Evolutionary conservation across 2,797 vertebrate genomes (phyloP), one percentile per base, ranked within the genome.

Genomic region (Apogon talboti): DNA sequence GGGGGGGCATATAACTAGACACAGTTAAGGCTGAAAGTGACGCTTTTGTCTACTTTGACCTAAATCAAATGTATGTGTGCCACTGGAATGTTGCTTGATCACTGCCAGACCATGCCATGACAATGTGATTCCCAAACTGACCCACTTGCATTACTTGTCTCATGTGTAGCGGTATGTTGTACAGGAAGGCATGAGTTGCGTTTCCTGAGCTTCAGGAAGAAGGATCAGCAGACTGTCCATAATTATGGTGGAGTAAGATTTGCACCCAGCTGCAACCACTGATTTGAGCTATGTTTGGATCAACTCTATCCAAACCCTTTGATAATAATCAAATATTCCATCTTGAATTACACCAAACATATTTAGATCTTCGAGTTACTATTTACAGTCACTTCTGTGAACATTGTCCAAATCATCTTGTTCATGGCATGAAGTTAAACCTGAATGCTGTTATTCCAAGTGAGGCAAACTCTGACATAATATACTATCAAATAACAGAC

Each of bases 121-220:
- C 87, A 89, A 87, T 84, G 84, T 71, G 38, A 71, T 74, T 85
- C 72, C 50, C 67, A 74, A 81, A 83, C 62, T 87, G 89, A 93
- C 93, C 88, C 88, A 88, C 62, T 87, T 91, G 78, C 64, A 53
- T 56, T 78, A 74, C 73, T 85, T 82, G 61, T 78, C 66, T 72
- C 21, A 73, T 59, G 68, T 65, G 81, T 9, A 35, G 33, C 33
- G 41, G 85, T 62, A 56, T 79, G 72, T 86, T 74, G 78, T 66
- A 85, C 91, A 93, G 92, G 92, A 94, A 91, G 83, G 76, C 88
- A 72, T 70, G 75, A 87, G 79, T 84, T 85, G 75, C 1, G 73
- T 89, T 93, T 94, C 94, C 93, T 93, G 92, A 87, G 76, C 81
- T 65, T 73, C 87, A 93, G 93, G 93, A 94, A 92, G 79, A 89